These are phyloP conservation scores for Bovichtus variegatus DNA, from an alignment of 2,797 vertebrate species.

Conservation along the genomic window DNA sequence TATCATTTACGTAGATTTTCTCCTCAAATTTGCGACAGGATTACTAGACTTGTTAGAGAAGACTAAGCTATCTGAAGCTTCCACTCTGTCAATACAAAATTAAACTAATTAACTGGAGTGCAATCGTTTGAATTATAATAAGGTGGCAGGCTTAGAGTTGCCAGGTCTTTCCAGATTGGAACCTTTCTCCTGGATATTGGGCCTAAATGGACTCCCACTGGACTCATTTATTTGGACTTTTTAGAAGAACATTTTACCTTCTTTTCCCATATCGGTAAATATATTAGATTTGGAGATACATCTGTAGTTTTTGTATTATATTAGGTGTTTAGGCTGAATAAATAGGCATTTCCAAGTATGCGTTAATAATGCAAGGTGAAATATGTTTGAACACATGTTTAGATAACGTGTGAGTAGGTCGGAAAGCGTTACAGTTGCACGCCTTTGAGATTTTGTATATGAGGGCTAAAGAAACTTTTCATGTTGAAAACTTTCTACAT, in stretches of 20 bases:
- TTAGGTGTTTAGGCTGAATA: neutral
- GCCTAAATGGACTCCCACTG: neutral
- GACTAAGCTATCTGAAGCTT: slow-evolving; percentile 23
- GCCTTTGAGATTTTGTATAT: neutral
- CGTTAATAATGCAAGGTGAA: neutral
- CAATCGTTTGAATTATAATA: slow-evolving; percentile 27
- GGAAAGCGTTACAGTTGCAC: neutral
- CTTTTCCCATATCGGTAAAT: neutral
- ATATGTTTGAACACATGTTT: neutral
- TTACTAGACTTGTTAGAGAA: slow-evolving; percentile 24
- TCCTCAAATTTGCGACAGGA: slow-evolving; percentile 34
- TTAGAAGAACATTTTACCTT: neutral
- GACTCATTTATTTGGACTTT: neutral
- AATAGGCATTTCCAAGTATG: neutral
- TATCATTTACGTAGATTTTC: slow-evolving; percentile 24
- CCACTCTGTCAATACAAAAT: slow-evolving; percentile 47
- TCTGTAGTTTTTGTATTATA: neutral
- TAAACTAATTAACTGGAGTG: slow-evolving; percentile 43
- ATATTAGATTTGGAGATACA: too few species aligned
- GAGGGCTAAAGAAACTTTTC: neutral
- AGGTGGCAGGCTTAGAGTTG: neutral
- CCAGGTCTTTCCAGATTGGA: neutral
- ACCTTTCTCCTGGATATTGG: neutral
- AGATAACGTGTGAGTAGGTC: neutral
- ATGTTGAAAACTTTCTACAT: neutral